These are phyloP conservation scores for Atta colombica DNA, from an alignment of 1,140 invertebrate species.

Conservation along the genomic window DNA sequence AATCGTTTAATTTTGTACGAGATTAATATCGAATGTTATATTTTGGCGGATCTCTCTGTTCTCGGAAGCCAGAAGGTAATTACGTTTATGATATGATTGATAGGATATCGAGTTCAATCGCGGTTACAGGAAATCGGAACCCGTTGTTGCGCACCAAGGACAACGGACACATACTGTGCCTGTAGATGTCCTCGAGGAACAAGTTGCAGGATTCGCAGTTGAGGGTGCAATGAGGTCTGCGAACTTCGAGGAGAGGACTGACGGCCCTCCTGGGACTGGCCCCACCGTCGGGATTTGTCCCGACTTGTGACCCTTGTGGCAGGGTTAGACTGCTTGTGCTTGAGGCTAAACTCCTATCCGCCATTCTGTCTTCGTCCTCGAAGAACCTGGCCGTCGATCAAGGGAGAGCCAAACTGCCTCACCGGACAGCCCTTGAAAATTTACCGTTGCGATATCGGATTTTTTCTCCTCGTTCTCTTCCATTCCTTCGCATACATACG, in stretches of 20 bases:
- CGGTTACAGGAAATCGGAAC: conserved; percentile 20
- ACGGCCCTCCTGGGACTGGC: conserved; percentile 89
- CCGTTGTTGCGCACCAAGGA: background rate
- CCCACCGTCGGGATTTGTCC: conserved; percentile 82
- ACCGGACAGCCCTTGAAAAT: conserved; percentile 38
- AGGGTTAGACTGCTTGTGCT: conserved; percentile 82
- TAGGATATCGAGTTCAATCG: conserved; percentile 26
- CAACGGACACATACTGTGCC: conserved; percentile 87
- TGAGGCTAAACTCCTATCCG: conserved; percentile 79
- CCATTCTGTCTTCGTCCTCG: conserved; percentile 73
- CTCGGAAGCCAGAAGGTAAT: background rate
- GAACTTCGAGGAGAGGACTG: conserved; percentile 90
- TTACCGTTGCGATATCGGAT: conserved; percentile 15
- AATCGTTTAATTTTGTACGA: background rate
- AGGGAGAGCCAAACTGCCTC: conserved; percentile 8
- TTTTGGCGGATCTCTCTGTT: background rate
- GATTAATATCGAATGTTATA: background rate
- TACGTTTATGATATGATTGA: conserved; percentile 6
- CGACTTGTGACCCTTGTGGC: conserved; percentile 75
- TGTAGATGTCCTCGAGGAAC: conserved; percentile 90
- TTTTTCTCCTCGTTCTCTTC: conserved; percentile 7
- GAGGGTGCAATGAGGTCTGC: conserved; percentile 90
- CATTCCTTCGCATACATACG: background rate
- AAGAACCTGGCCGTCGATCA: conserved; percentile 19
- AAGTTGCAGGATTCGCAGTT: conserved; percentile 91